phyloP scores from a whole-genome alignment of 2,797 vertebrate species.

The Lophotriccus pileatus region DNA sequence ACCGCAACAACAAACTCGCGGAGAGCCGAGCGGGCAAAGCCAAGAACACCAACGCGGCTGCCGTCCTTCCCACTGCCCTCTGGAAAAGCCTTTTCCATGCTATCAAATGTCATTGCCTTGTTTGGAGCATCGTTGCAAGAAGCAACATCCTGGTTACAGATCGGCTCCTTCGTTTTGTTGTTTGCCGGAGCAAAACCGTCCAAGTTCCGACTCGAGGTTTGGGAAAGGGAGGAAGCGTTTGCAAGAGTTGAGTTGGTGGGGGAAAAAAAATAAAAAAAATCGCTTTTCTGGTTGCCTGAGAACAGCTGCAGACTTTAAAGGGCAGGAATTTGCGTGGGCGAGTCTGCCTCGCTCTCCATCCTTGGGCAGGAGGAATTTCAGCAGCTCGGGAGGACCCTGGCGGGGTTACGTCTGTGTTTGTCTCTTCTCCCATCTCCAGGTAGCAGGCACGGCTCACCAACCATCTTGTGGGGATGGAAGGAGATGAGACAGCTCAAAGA shows the following conservation, averaged over 20 bases:
- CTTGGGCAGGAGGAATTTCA: neutral
- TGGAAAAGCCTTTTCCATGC: neutral
- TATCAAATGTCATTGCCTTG: fast-evolving
- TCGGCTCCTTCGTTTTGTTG: neutral
- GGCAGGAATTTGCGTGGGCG: neutral
- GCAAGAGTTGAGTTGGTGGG: neutral
- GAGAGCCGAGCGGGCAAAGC: neutral
- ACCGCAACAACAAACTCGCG: neutral
- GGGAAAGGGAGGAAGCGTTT: neutral
- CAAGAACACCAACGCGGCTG: neutral
- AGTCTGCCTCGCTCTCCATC: neutral
- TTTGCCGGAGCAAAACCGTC: neutral
- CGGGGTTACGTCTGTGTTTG: neutral
- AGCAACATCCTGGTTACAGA: neutral
- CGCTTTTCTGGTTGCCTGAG: neutral
- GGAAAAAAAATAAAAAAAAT: neutral
- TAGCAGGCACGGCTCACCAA: neutral
- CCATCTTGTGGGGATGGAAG: neutral
- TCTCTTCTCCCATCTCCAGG: neutral
- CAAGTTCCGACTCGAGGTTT: neutral
- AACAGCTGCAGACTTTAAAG: neutral
- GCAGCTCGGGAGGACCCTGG: neutral
- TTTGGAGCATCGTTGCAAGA: neutral
- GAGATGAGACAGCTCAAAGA: neutral
- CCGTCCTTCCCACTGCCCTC: neutral